Base-by-base conservation (phyloP, 2,797 vertebrate genomes). In the Peromyscus attwateri region DNA sequence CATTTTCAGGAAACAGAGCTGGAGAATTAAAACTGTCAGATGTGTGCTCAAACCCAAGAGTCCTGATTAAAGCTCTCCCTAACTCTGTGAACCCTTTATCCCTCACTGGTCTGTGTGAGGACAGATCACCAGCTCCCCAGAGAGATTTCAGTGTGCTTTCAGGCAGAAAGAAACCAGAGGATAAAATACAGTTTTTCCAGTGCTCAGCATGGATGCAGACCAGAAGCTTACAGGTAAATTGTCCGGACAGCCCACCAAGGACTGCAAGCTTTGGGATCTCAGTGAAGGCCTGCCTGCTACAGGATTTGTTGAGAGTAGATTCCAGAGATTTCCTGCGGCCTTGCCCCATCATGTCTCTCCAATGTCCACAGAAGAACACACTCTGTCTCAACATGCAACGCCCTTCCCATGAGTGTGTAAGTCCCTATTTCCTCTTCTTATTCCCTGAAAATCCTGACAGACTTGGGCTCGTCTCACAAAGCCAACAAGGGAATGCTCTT, bases 1-100 rank as follows among this genome's bases (percentile, higher is more conserved):
- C 99, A 98, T 98, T 98, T 98, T 97, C 97, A 95, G 97, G 73
- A 97, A 97, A 95, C 23, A n/a, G 95, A 98, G 95, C 96, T 97
- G 0, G 49, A 97, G 97, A 98, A 97, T 98, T 97, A 97, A 93
- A 97, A 97, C 91, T 91, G 71, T 95, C 95, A 49, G 62, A 79
- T 12, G 64, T 46, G 73, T 60, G 23, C 70, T 96, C 43, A 71
- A 66, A 68, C 57, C 92, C 90, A 75, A 10, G 40, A 82, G 87
- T 19, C 29, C 89, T 79, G 79, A n/a, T 87, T 76, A 92, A 87
- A 77, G 49, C n/a, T 84, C 87, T 88, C 75, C 71, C 43, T 87
- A 60, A 87, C 12, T 52, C 91, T 46, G 62, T 31, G 31, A n/a
- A 94, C 62, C 57, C 57, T 73, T 60, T 40, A 90, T 87, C 85